Conservation (phyloP, 2,888 invertebrate genomes). For the Brachycybe producta region DNA sequence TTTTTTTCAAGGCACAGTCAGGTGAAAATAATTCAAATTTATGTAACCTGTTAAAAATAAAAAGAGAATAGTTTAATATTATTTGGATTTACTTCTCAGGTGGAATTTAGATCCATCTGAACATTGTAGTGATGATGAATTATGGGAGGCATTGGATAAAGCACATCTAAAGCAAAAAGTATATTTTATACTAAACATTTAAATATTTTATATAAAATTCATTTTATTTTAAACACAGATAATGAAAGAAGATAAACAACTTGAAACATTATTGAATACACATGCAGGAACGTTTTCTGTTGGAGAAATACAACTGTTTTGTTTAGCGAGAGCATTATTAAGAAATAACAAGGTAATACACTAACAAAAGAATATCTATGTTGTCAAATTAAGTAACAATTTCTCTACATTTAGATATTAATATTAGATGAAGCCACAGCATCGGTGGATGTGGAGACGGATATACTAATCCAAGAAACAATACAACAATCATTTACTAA, state of each 20-base stretch:
- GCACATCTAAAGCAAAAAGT: constrained; percentile 34
- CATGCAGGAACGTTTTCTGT: constrained; percentile 26
- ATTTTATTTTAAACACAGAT: constrained; percentile 21
- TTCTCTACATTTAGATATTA: constrained; percentile 36
- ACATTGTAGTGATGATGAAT: constrained; percentile 31
- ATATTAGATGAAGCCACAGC: constrained; percentile 45
- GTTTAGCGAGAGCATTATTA: constrained; percentile 30
- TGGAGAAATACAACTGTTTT: constrained; percentile 32
- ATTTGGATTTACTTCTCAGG: constrained; percentile 27
- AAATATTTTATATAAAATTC: neutral
- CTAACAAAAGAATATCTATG: too few species aligned
- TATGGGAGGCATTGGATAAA: constrained; percentile 39
- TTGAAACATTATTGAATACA: constrained; percentile 19
- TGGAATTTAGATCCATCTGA: constrained; percentile 39
- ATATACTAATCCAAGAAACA: constrained; percentile 41
- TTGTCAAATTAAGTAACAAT: too few species aligned
- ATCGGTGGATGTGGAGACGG: constrained; percentile 44
- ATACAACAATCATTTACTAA: constrained; percentile 41
- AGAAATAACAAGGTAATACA: constrained; percentile 30
- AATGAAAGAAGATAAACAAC: constrained; percentile 24
- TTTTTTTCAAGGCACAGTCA: constrained; percentile 30
- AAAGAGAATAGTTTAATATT: neutral
- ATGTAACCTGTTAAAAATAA: neutral
- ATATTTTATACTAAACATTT: too few species aligned
- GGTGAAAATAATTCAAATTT: constrained; percentile 19